phyloP scores from a whole-genome alignment of 2,888 invertebrate species.

The Aphodius sticticus region DNA sequence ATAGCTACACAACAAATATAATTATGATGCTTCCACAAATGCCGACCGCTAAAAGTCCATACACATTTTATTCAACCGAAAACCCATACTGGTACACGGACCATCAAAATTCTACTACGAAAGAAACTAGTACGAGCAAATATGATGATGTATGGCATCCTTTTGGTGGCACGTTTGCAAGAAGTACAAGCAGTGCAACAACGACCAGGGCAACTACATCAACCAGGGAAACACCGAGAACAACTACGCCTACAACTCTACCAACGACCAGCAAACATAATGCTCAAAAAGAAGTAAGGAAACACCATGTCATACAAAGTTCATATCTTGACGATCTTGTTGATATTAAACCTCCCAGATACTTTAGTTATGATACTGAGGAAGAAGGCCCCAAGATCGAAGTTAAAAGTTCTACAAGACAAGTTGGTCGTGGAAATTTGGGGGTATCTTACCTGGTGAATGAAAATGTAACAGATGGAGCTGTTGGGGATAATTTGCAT shows the following conservation, averaged over 20 bases:
- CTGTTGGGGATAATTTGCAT: background rate
- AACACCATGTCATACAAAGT: background rate
- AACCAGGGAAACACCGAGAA: background rate
- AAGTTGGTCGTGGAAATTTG: too few species aligned
- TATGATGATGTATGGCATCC: background rate
- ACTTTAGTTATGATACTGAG: too few species aligned
- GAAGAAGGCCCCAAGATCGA: too few species aligned
- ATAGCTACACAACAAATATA: constrained; percentile 10
- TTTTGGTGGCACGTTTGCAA: background rate
- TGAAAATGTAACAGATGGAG: background rate
- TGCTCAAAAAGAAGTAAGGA: background rate
- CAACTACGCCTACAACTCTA: background rate
- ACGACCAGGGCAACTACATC: background rate
- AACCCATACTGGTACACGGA: background rate
- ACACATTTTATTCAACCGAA: background rate
- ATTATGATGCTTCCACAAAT: background rate
- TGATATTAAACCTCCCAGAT: too few species aligned
- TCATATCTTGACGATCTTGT: too few species aligned
- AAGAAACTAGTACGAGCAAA: background rate
- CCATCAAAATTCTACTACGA: background rate
- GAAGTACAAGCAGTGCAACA: background rate
- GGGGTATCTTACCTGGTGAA: background rate
- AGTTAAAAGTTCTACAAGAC: too few species aligned
- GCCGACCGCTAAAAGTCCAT: background rate
- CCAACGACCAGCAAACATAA: background rate